Base-by-base conservation (phyloP, 2,113 vertebrate species). In the Tinamus guttatus region DNA sequence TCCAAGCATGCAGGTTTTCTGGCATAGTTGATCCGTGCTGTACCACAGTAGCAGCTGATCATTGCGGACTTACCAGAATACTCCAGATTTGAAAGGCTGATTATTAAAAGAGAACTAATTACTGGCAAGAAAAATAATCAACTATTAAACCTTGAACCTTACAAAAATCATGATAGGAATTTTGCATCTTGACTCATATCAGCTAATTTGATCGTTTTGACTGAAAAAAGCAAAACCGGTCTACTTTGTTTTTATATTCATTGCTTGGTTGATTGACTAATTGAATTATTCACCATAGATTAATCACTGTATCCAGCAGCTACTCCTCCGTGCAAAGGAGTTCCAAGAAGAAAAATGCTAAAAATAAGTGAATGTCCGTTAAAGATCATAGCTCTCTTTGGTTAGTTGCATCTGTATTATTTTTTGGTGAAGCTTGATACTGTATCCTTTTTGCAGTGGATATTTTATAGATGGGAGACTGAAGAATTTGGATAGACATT, bases 61-160 rank as follows among this genome's bases (percentile, higher is more conserved):
- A 30, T 27, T 88, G 18, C 7, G 27, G 60, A 22, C 19, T 65
- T 92, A 83, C 8, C 8, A 74, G 69, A 74, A 63, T 49, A 65
- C 17, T 58, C 22, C 34, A 19, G 54, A 4, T 59, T 83, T 67
- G 68, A 85, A 64, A 76, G n/a, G 7, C 14, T 83, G 52, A 79
- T 43, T 13, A 64, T 45, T 41, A 0, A 5, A 16, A 54, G 15
- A 14, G 4, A 0, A 0, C 32, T 63, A 77, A 51, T 77, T 90
- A 16, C 18, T 83, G 45, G 10, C 24, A 77, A 60, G 62, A 62
- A 88, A 77, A 52, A n/a, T 32, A 78, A 25, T 67, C 11, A 77
- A 8, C n/a, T 85, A 12, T 63, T 63, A 38, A 63, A 63, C 40
- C 36, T 71, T 89, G 64, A 87, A 20, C 47, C 36, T 85, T 94